Base-by-base conservation (phyloP, 2,888 invertebrate genomes). In the Apeira syringaria region DNA sequence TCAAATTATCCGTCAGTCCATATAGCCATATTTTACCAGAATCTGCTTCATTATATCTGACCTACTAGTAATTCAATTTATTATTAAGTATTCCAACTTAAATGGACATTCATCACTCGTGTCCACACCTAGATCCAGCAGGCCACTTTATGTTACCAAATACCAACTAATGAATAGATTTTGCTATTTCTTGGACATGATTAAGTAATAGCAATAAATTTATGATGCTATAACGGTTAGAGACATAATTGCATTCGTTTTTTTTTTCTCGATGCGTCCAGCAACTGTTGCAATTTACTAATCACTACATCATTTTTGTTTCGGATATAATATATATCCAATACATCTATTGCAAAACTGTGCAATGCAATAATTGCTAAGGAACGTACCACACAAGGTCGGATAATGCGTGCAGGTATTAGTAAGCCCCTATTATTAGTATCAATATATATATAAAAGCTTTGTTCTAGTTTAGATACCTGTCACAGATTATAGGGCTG, bases 151-250 rank as follows among this genome's bases (percentile, higher is more conserved):
- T 10, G 35, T 15, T 39, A 20, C 18, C 30, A 36, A 10, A 29
- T 11, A 40, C 18, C 30, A 36, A 10, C 32, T 11, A 40, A 45
- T 49, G 36, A 47, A 46, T 49, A 33, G 27, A 34, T 37, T 50
- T 27, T 49, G 25, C 37, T 26, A 31, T 47, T 39, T 50, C 39
- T 44, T 39, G 36, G 26, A 27, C 43, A 42, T 18, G 29, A 47
- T 53, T 50, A 36, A 56, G 53, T 39, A 48, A 53, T 53, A 34
- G 40, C 17, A 50, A 46, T 52, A 50, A 51, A 52, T 53, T 45
- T 37, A 44, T 42, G 18, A 48, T 43, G 39, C 44, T 49, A 44
- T 41, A 44, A 46, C 41, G 46, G 45, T 22, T 43, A 38, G 24
- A 37, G 46, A 47, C 34, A 47, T 51, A 43, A 55, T 50, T 54